Evolutionary conservation across 2,888 invertebrate genomes (phyloP), one percentile per base, ranked within the genome.

Genomic region (Mycalesis mineus): DNA sequence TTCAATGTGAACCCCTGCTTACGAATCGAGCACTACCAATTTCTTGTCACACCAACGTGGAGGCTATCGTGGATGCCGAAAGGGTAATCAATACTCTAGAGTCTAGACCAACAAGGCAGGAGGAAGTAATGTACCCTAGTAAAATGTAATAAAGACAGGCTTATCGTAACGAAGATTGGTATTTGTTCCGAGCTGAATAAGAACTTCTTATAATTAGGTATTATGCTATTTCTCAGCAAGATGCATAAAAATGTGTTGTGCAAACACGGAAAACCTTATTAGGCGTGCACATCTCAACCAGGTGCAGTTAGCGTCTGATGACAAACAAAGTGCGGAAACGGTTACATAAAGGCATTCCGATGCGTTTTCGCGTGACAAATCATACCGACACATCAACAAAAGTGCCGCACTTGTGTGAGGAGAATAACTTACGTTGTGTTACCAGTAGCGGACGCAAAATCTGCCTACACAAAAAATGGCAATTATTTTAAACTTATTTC

Each of bases 261-360:
- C 13, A 44, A 44, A 44, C 31, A 47, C 36, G 36, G 11, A 36
- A 36, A 9, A 36, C 47, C 47, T 15, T 28, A 49, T 49, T 28
- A 49, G 37, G 37, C 22, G n/a, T 14, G 0, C 2, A 33, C 11
- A 9, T 36, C 36, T 42, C 22, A 33, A 3, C 49, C 50, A 50
- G 50, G 50, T 50, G 37, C 44, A 28, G 9, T 36, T 8, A 37
- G 13, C 13, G 40, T 39, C 7, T 11, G n/a, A 17, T 39, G 44
- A 45, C 53, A 31, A 55, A 56, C 42, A 47, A 15, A 37, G 45
- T 53, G 48, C 61, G 61, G 58, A 61, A 61, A 49, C 17, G 50
- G 36, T 40, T 14, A 53, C 58, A 58, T 55, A 58, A 55, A 58
- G 52, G 55, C 56, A 55, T 58, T 57, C 53, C 50, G 33, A 57